These are phyloP conservation scores for Drosophila serrata DNA, from an alignment of 1,140 invertebrate genomes.

Conservation along the genomic window DNA sequence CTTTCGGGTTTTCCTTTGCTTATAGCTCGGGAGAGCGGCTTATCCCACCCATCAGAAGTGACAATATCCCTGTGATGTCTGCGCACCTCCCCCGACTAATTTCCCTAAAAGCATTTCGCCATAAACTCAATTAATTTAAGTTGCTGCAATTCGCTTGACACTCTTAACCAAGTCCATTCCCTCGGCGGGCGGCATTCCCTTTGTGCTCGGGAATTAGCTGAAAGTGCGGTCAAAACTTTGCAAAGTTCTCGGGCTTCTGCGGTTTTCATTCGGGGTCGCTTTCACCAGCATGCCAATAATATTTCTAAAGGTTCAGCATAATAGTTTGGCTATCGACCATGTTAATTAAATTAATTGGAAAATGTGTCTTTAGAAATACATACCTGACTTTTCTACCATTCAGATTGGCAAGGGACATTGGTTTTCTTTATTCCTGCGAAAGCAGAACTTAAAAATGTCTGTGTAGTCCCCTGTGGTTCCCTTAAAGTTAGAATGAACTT, in stretches of 20 bases:
- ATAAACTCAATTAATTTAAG: slow-evolving; percentile 84
- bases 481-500: neutral
- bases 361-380: slow-evolving; percentile 9
- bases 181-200: slow-evolving; percentile 3
- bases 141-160: slow-evolving; percentile 74
- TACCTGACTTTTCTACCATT: neutral
- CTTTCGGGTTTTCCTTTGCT: slow-evolving; percentile 12
- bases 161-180: slow-evolving; percentile 37
- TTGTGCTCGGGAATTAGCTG: slow-evolving; percentile 61
- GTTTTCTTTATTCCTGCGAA: neutral
- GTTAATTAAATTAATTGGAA: slow-evolving; percentile 35
- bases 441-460: neutral
- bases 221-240: slow-evolving; percentile 61
- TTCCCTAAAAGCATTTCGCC: slow-evolving; percentile 81
- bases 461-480: neutral
- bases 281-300: slow-evolving; percentile 1
- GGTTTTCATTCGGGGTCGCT: slow-evolving; percentile 28
- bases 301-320: slow-evolving; percentile 18
- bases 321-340: slow-evolving; percentile 28
- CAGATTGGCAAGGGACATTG: neutral
- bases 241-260: slow-evolving; percentile 50
- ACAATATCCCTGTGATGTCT: slow-evolving; percentile 72
- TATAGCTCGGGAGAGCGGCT: slow-evolving; percentile 22
- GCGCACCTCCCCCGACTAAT: slow-evolving; percentile 61
- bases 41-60: slow-evolving; percentile 75